Conservation (phyloP, 2,888 invertebrate genomes). For the Galerucella pusilla region DNA sequence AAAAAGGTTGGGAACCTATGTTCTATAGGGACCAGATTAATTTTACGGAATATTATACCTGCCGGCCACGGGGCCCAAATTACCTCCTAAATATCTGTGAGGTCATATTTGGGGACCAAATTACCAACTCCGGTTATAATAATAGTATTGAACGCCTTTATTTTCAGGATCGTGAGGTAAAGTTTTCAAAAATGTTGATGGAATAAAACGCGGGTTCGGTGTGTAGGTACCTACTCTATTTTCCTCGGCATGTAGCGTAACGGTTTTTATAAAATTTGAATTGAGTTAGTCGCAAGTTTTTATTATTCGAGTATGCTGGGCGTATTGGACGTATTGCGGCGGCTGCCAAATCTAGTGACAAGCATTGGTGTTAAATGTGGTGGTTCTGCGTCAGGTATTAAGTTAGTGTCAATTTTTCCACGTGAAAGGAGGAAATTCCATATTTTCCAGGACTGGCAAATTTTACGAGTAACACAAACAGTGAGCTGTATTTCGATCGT, state of each 20-base stretch:
- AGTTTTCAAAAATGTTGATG: not conserved
- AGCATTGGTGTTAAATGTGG: conserved; percentile 30
- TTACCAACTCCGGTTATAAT: too few species aligned
- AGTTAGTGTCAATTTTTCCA: conserved; percentile 38
- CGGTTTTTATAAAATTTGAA: conserved; percentile 9
- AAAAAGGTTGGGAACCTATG: too few species aligned
- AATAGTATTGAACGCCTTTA: too few species aligned
- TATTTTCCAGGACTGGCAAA: conserved; percentile 46
- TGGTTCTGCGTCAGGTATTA: conserved; percentile 34
- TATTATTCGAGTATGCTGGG: not conserved
- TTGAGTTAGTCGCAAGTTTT: not conserved
- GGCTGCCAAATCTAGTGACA: conserved; percentile 23
- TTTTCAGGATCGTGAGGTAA: too few species aligned
- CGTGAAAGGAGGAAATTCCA: conserved; percentile 43
- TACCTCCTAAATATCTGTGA: too few species aligned
- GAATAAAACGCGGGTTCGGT: not conserved
- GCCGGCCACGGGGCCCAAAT: too few species aligned
- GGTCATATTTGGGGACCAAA: too few species aligned
- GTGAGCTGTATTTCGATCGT: conserved; percentile 42
- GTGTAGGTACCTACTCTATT: too few species aligned
- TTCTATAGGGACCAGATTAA: too few species aligned
- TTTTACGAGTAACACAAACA: conserved; percentile 46
- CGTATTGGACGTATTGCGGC: not conserved
- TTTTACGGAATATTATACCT: too few species aligned
- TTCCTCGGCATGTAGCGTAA: not conserved